These are phyloP conservation scores for Branchellion lobata DNA, from an alignment of 2,888 invertebrate species.

Conservation along the genomic window DNA sequence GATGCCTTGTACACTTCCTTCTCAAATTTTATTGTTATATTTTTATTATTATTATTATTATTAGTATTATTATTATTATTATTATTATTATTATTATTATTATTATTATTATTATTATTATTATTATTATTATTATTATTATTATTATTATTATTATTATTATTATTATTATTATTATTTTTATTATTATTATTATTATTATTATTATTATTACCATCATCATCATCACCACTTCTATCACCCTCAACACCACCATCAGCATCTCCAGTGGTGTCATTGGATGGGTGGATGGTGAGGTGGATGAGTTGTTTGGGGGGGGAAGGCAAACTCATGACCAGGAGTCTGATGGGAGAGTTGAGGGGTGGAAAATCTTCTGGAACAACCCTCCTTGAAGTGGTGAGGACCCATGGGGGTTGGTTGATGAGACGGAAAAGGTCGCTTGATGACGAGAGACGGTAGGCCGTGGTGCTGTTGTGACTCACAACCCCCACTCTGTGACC, in stretches of 20 bases:
- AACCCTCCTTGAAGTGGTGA: not conserved
- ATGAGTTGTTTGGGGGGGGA: conserved; percentile 73
- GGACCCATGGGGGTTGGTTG: not conserved
- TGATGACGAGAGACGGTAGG: conserved; percentile 13
- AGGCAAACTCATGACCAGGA: conserved; percentile 76
- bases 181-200: too few relatives aligned
- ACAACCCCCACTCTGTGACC: conserved; percentile 1
- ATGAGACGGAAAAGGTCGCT: conserved; percentile 15
- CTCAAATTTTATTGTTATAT: conserved; percentile 67
- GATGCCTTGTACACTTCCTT: conserved; percentile 81
- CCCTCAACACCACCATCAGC: too few relatives aligned
- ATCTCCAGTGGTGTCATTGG: conserved; percentile 63
- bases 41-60: not conserved
- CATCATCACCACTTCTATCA: too few relatives aligned
- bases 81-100: too few relatives aligned
- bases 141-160: too few relatives aligned
- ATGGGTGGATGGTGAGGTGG: conserved; percentile 25
- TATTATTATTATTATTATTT: too few relatives aligned
- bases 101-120: too few relatives aligned
- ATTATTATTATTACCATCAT: too few relatives aligned
- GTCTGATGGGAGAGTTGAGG: conserved; percentile 70
- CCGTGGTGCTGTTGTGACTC: not conserved
- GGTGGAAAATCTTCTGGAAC: conserved; percentile 63
- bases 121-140: too few relatives aligned
- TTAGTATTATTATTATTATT: too few relatives aligned